These are phyloP conservation scores for Fratercula arctica DNA, from an alignment of 2,797 vertebrate species.

Conservation along the genomic window DNA sequence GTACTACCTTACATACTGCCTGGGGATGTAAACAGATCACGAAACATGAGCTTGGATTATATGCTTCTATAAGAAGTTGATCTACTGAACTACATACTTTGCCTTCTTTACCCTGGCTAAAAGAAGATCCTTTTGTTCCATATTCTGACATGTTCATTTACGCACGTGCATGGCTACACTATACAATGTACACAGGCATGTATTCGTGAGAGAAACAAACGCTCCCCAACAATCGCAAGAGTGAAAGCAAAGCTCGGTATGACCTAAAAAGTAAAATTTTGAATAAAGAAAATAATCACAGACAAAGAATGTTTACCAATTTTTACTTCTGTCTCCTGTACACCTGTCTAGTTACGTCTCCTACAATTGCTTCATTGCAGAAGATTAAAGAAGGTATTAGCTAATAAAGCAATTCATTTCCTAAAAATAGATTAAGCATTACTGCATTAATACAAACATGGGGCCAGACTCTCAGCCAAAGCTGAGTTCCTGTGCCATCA, in stretches of 20 bases:
- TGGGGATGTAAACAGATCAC: background rate
- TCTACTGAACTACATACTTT: background rate
- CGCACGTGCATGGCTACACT: too few relatives aligned
- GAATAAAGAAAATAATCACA: background rate
- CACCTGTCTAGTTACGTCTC: background rate
- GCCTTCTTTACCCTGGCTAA: background rate
- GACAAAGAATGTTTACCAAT: background rate
- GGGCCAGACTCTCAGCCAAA: background rate
- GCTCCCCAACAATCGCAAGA: background rate
- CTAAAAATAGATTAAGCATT: background rate
- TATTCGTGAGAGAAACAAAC: background rate
- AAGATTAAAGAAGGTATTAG: background rate
- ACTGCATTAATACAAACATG: background rate
- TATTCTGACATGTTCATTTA: background rate
- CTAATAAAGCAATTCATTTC: background rate
- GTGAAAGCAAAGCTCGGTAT: background rate
- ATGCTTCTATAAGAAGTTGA: background rate
- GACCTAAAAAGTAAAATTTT: background rate
- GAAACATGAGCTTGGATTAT: background rate
- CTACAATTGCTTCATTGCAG: background rate
- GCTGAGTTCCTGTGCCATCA: background rate
- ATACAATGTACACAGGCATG: rapidly evolving
- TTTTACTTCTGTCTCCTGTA: background rate
- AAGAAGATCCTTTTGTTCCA: background rate
- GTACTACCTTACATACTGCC: background rate